Conservation (phyloP, 2,113 vertebrate species). For the Pandion haliaetus region DNA sequence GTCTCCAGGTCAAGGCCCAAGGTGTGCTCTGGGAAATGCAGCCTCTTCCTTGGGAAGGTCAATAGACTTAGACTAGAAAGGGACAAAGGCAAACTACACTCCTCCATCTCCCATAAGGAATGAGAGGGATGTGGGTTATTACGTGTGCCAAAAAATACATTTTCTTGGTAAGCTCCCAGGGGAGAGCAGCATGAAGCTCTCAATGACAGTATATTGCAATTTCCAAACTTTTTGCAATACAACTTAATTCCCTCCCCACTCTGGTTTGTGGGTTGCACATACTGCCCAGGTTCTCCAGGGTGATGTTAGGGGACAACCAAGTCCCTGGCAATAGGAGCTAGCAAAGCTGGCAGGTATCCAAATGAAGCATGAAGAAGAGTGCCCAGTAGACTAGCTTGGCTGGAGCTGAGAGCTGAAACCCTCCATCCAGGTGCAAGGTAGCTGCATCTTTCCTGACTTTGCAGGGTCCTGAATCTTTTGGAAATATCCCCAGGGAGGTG, state of each 20-base stretch:
- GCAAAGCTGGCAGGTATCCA: not conserved
- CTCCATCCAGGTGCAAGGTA: not conserved
- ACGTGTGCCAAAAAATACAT: not conserved
- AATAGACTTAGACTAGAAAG: not conserved
- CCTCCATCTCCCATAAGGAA: not conserved
- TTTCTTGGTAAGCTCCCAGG: not conserved
- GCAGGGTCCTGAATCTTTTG: not conserved
- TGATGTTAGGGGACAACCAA: not conserved
- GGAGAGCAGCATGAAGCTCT: not conserved
- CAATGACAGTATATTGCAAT: not conserved
- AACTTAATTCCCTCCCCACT: not conserved
- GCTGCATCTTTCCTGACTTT: fast-evolving
- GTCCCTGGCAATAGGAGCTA: not conserved
- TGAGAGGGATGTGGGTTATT: not conserved
- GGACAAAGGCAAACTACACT: not conserved
- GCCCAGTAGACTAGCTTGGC: not conserved
- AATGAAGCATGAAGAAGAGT: not conserved
- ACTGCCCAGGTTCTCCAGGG: not conserved
- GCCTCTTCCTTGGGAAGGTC: not conserved
- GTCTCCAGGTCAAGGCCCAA: not conserved
- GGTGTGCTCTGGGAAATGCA: not conserved
- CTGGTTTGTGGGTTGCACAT: not conserved
- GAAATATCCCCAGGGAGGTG: not conserved
- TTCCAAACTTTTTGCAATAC: not conserved
- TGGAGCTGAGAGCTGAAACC: not conserved